Base-by-base conservation (phyloP, 2,888 invertebrate species). In the Oscheius sp. region DNA sequence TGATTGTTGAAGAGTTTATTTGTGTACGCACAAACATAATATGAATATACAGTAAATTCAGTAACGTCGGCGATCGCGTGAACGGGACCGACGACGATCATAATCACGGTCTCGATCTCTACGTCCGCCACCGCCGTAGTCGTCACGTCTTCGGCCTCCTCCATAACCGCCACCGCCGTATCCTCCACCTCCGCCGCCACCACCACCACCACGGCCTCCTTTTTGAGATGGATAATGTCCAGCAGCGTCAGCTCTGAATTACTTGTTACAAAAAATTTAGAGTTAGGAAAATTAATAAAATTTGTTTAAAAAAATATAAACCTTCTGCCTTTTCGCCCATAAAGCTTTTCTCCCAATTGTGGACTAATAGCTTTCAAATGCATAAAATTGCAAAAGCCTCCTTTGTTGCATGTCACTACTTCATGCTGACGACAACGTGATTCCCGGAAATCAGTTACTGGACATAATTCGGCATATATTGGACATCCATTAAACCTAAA, bases 361-460 rank as follows among this genome's bases (percentile, higher is more conserved):
- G 79, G 53, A 9, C 81, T 80, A 86, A 99, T 98, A 13, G 98
- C 98, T 89, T 99, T 99, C 89, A 99, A 91, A 89, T 99, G 99
- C 99, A 99, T 99, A 91, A 99, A 99, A 91, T 99, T 99, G 90
- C 99, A 99, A 91, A 99, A 99, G 46, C 98, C 99, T 85, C 96
- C 96, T 72, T 98, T 92, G 0, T 96, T 97, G 89, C 99, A 99
- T 90, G 80, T 79, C 2, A 82, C 78, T 7, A 81, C 96, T 91
- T 99, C 98, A 89, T 99, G 99, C 90, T 99, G 99, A 46, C 99
- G 93, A 89, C 99, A 99, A 89, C 99, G 98, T 0, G 98, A 98
- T 91, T 99, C 99, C 86, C 98, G 93, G 89, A 99, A 99, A 90
- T 99, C 99, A 70, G 99, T 99, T 0, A 99, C 99, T 0, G 99